Conservation (phyloP, 2,888 invertebrate species). For the Aphodius granarius region DNA sequence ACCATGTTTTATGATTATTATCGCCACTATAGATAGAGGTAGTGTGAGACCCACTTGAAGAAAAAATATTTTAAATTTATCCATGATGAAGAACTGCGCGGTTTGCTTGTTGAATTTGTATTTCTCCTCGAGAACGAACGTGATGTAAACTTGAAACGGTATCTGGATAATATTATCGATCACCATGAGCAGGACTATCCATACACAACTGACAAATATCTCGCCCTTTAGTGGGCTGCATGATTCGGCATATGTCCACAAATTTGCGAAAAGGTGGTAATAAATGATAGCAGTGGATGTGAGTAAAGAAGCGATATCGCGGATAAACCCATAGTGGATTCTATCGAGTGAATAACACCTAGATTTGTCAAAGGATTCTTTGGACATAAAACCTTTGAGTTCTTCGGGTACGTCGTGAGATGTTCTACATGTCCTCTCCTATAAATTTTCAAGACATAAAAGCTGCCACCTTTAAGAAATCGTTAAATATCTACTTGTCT, state of each 20-base stretch:
- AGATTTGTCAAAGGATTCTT: conserved; percentile 89
- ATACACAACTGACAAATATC: conserved; percentile 78
- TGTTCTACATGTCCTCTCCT: conserved; percentile 72
- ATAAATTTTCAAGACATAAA: conserved; percentile 51
- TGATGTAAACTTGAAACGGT: conserved; percentile 85
- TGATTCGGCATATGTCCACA: conserved; percentile 74
- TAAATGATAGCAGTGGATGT: conserved; percentile 72
- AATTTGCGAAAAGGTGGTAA: conserved; percentile 60
- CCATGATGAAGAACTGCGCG: conserved; percentile 84
- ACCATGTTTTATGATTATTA: conserved; percentile 83
- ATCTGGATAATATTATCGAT: conserved; percentile 71
- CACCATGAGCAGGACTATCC: conserved; percentile 71
- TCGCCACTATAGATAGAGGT: conserved; percentile 78
- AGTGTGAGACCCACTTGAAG: conserved; percentile 75
- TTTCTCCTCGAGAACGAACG: conserved; percentile 91
- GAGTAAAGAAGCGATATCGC: conserved; percentile 73
- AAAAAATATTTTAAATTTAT: conserved; percentile 83
- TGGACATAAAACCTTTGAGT: conserved; percentile 73
- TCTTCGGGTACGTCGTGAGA: conserved; percentile 75
- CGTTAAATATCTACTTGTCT: conserved; percentile 68
- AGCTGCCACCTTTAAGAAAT: conserved; percentile 16
- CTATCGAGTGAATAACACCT: conserved; percentile 87
- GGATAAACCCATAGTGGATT: conserved; percentile 75
- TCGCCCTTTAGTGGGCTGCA: conserved; percentile 67
- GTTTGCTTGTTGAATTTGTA: conserved; percentile 99